These are phyloP conservation scores for Malacoraja senta DNA, from an alignment of 2,797 vertebrate species.

Conservation along the genomic window DNA sequence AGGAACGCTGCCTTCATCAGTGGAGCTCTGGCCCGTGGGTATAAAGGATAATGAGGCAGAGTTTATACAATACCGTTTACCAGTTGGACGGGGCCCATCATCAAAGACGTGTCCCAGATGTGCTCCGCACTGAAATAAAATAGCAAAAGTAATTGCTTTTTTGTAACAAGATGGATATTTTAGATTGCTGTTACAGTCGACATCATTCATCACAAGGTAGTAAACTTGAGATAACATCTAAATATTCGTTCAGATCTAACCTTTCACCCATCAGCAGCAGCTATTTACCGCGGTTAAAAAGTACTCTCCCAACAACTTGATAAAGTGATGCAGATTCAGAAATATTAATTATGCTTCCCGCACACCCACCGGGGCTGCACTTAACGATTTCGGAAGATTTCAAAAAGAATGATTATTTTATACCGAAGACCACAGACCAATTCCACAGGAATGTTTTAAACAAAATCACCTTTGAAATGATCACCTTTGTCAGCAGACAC, in stretches of 20 bases:
- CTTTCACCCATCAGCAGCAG: slow-evolving; percentile 24
- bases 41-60: slow-evolving; percentile 81
- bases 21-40: slow-evolving; percentile 48
- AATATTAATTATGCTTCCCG: background rate
- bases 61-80: slow-evolving; percentile 93
- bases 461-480: background rate
- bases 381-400: background rate
- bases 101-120: slow-evolving; percentile 95
- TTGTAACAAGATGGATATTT: slow-evolving; percentile 36
- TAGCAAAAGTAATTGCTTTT: slow-evolving; percentile 36
- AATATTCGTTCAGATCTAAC: slow-evolving; percentile 31
- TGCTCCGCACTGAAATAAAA: slow-evolving; percentile 78
- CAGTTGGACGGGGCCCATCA: slow-evolving; percentile 84
- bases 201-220: slow-evolving; percentile 23
- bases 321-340: background rate
- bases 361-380: background rate
- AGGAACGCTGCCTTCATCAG: slow-evolving; percentile 44
- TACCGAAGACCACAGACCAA: background rate
- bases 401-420: background rate
- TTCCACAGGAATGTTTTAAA: background rate
- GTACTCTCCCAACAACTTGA: background rate
- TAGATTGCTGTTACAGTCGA: slow-evolving; percentile 25
- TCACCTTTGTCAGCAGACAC: background rate
- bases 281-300: slow-evolving; percentile 5
- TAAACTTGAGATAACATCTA: slow-evolving; percentile 23